Conservation (phyloP, 2,797 vertebrate species). For the Ptychadena robeensis region DNA sequence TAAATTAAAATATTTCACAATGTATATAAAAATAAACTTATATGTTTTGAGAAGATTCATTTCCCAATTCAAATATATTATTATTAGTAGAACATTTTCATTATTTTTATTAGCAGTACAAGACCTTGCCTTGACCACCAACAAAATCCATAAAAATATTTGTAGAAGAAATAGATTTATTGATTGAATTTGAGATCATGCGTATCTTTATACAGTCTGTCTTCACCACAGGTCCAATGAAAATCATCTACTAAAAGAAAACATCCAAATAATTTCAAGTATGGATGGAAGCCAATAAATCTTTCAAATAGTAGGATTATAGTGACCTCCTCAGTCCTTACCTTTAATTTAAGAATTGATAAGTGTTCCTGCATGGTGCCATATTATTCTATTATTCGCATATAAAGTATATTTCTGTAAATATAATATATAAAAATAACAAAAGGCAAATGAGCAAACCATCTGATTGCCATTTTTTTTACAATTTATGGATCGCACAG, state of each 20-base stretch:
- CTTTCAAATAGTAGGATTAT: not conserved
- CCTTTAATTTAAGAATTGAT: no score
- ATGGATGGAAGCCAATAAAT: not conserved
- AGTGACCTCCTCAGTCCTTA: no score
- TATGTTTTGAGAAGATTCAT: not conserved
- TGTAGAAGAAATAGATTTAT: conserved; percentile 15
- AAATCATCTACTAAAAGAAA: not conserved
- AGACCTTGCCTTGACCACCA: conserved; percentile 1
- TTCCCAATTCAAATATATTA: not conserved
- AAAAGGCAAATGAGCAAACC: no score
- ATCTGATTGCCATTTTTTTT: no score
- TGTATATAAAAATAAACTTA: not conserved
- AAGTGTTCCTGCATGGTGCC: no score
- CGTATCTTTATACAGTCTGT: not conserved
- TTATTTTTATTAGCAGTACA: conserved; percentile 17
- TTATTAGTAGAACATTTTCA: conserved; percentile 1
- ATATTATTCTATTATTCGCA: no score
- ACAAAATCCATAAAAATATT: conserved; percentile 20
- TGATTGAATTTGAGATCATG: not conserved
- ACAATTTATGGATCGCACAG: no score
- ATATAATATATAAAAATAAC: no score
- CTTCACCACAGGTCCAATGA: not conserved
- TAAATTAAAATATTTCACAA: not conserved
- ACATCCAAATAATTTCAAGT: not conserved
- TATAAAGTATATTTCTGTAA: no score